Base-by-base conservation (phyloP, 1,140 invertebrate species). In the Chironomus tepperi region DNA sequence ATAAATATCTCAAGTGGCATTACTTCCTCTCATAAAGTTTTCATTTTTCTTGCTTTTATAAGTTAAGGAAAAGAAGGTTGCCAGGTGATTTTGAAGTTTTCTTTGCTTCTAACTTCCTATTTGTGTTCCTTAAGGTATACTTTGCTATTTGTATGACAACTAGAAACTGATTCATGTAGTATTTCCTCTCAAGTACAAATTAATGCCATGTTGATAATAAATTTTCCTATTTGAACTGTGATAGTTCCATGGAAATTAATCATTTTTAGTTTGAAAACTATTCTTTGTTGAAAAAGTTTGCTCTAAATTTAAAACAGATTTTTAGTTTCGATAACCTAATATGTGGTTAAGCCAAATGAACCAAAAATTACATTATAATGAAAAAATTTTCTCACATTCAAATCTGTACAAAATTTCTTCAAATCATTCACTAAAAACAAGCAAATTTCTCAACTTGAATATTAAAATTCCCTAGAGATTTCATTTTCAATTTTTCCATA, bases 1-100 rank as follows among this genome's bases (percentile, higher is more conserved):
- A 70, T 70, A 70, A 70, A 70, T 70, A 70, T 70, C 19, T 70
- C 65, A 70, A 70, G 16, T 19, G 65, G 65, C 16, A 70, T 70
- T 70, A 57, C 12, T 57, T 57, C 47, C 47, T 57, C 47, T 57
- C 47, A 70, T 70, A 70, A 19, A 70, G 16, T 70, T 70, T 70
- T 70, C 18, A 15, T 70, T 70, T 21, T 70, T n/a, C 12, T 57
- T 15, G 12, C 47, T 57, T n/a, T 57, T 57, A 3, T 12, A 15
- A 1, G 47, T 34, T n/a, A 57, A 47, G 43, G 1, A 3, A 47
- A 47, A 47, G 8, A 47, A 57, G 47, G 47, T 57, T 57, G 47
- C 47, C 47, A 57, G 47, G 47, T 57, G 47, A n/a, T 57, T 57
- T n/a, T 57, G 47, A 57, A 57, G 47, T 8, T n/a, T 15, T n/a